A percentile compares a stretch with the other conserved stretches of the same genome.
Evolutionary conservation across 2,797 vertebrate species (phyloP).

Genomic region (Enteromius thamalakanensis): DNA sequence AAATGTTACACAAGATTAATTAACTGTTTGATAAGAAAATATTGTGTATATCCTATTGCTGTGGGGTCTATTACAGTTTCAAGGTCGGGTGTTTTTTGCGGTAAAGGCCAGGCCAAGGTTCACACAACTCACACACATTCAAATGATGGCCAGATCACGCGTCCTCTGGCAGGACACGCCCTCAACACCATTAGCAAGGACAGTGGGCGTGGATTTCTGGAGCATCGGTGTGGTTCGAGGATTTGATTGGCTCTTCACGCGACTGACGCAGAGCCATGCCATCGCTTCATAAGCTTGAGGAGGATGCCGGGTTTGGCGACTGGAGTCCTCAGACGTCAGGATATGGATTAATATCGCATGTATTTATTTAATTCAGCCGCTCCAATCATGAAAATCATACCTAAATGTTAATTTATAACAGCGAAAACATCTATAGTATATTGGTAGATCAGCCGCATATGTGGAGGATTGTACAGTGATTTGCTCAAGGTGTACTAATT

Average conservation of each 20-base stretch:
- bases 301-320: conserved; percentile 33
- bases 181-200: conserved; percentile 52
- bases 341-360: conserved; percentile 11
- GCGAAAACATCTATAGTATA: not conserved
- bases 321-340: conserved; percentile 27
- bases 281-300: conserved; percentile 67
- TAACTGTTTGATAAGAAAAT: not conserved
- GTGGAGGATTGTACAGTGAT: conserved; percentile 15
- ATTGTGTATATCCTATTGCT: too few relatives aligned
- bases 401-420: not conserved
- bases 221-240: conserved; percentile 17
- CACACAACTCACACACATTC: conserved; percentile 13
- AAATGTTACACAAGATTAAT: not conserved
- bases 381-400: not conserved
- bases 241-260: conserved; percentile 72
- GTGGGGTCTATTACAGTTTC: not conserved
- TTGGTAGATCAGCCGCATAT: not conserved
- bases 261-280: conserved; percentile 70
- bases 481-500: conserved; percentile 24
- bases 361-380: not conserved
- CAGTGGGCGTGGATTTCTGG: conserved; percentile 65
- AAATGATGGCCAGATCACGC: conserved; percentile 73
- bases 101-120: conserved; percentile 7
- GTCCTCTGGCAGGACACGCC: conserved; percentile 61
- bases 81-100: not conserved